These are phyloP conservation scores for Cordilura impudica DNA, from an alignment of 2,888 invertebrate genomes.

Conservation along the genomic window DNA sequence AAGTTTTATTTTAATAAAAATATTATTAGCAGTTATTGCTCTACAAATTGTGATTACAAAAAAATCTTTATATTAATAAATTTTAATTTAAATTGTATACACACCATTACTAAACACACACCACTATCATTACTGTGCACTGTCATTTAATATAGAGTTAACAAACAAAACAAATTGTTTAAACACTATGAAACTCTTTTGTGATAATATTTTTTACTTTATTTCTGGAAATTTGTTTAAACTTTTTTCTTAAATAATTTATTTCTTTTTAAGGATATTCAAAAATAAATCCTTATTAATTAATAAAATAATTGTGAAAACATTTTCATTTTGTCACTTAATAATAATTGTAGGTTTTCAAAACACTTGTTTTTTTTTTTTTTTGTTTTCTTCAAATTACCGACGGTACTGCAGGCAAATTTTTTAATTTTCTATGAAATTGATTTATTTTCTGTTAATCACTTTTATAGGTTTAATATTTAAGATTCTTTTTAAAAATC, in stretches of 20 bases:
- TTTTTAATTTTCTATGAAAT: neutral
- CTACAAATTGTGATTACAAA: neutral
- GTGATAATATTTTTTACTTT: neutral
- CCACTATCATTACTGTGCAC: slow-evolving; percentile 77
- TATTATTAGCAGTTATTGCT: too few species aligned
- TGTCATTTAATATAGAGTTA: slow-evolving; percentile 73
- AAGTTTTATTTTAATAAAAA: too few species aligned
- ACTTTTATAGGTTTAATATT: neutral
- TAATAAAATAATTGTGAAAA: neutral
- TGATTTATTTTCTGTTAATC: neutral
- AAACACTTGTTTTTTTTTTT: neutral
- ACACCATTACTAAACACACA: slow-evolving; percentile 77
- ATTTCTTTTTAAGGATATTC: neutral
- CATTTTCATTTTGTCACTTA: slow-evolving; percentile 1
- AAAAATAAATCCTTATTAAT: neutral
- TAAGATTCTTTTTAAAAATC: neutral
- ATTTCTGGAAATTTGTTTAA: slow-evolving; percentile 7
- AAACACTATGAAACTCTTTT: slow-evolving; percentile 41
- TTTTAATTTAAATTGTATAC: slow-evolving; percentile 67
- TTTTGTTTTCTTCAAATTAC: slow-evolving; percentile 30
- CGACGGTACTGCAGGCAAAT: slow-evolving; percentile 47
- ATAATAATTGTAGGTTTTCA: neutral
- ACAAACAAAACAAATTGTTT: slow-evolving; percentile 48
- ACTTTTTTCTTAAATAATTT: neutral
- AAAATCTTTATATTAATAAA: slow-evolving; percentile 9